phyloP scores from a whole-genome alignment of 2,888 invertebrate genomes.

The Meloe dianella region DNA sequence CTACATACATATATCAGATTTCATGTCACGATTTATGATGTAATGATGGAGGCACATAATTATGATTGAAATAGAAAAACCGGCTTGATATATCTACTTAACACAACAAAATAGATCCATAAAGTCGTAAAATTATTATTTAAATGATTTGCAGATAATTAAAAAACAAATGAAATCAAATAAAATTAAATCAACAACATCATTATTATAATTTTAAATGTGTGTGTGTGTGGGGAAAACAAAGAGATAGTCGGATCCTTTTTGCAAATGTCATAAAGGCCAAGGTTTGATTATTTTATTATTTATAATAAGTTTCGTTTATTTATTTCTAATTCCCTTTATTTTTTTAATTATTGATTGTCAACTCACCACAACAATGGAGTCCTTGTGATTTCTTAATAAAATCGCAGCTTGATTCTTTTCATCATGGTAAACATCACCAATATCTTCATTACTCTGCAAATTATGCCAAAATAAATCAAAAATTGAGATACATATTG shows the following conservation, averaged over 20 bases:
- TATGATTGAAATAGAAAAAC: not conserved
- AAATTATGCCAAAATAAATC: slow-evolving; percentile 40
- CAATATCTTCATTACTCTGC: slow-evolving; percentile 74
- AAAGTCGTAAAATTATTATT: not conserved
- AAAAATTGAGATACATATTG: not conserved
- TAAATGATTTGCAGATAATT: not conserved
- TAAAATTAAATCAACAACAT: too few relatives aligned
- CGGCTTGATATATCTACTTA: not conserved
- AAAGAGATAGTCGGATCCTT: not conserved
- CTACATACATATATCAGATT: not conserved
- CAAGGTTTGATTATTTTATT: slow-evolving; percentile 29
- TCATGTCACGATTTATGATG: not conserved
- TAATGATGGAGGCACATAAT: not conserved
- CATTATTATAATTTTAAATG: not conserved
- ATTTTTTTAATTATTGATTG: not conserved
- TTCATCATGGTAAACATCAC: slow-evolving; percentile 88
- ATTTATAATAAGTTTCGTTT: too few relatives aligned
- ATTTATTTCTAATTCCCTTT: not conserved
- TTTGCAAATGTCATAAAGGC: slow-evolving; percentile 29
- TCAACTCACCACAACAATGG: slow-evolving; percentile 83
- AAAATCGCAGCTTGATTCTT: slow-evolving; percentile 86
- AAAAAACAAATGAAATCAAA: not conserved
- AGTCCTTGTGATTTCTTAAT: slow-evolving; percentile 80
- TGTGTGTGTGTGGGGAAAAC: not conserved
- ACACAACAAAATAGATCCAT: not conserved